Conservation (phyloP, 1,140 invertebrate species). For the Hermetia illucens region DNA sequence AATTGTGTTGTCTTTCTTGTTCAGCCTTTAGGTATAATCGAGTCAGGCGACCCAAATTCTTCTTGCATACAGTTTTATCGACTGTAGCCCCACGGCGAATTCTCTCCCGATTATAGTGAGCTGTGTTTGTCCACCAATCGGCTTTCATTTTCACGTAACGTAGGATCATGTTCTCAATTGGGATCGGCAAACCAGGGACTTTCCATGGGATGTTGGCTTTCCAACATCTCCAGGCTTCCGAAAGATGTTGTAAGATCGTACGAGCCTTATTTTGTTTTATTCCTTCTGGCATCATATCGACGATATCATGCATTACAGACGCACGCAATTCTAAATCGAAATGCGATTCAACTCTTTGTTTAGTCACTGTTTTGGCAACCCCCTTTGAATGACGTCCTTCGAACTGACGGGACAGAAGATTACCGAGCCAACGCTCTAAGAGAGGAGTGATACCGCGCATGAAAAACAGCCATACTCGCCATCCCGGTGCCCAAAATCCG, state of each 20-base stretch:
- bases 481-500: conserved; percentile 98
- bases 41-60: conserved; percentile 94
- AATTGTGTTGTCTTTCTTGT: conserved; percentile 98
- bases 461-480: conserved; percentile 99
- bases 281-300: conserved; percentile 99
- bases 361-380: conserved; percentile 98
- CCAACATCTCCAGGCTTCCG: conserved; percentile 99
- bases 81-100: conserved; percentile 87
- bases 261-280: conserved; percentile 99
- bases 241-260: conserved; percentile 96
- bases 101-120: conserved; percentile 97
- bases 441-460: conserved; percentile 97
- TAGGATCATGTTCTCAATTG: conserved; percentile 99
- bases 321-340: conserved; percentile 97
- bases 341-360: conserved; percentile 97
- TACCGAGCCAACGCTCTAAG: conserved; percentile 95
- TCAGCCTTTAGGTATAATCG: conserved; percentile 96
- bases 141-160: conserved; percentile 99
- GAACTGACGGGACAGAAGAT: conserved; percentile 94
- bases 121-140: conserved; percentile 99
- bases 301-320: conserved; percentile 99
- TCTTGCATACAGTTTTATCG: conserved; percentile 99
- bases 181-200: conserved; percentile 94
- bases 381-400: conserved; percentile 98
- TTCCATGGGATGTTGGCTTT: conserved; percentile 99